These are phyloP conservation scores for Polypedilum vanderplanki DNA, from an alignment of 1,140 invertebrate genomes.

Conservation along the genomic window DNA sequence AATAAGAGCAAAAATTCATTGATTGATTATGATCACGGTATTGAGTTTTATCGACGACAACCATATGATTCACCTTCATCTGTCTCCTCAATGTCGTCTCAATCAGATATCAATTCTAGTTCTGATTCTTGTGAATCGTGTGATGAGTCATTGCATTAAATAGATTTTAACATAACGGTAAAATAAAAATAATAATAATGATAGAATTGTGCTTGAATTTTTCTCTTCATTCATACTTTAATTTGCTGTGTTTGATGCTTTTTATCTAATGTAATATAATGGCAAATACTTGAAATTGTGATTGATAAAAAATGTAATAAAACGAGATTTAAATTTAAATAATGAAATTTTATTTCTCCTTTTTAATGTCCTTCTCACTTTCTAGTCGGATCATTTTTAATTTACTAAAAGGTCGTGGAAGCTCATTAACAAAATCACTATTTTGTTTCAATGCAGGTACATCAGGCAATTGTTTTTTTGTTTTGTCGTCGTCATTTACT, in stretches of 20 bases:
- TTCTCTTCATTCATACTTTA: neutral
- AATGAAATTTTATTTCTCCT: neutral
- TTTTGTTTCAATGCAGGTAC: neutral
- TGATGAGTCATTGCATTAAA: constrained; percentile 13
- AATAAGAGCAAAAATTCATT: constrained; percentile 41
- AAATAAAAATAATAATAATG: too few relatives aligned
- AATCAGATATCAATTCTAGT: neutral
- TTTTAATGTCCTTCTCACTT: neutral
- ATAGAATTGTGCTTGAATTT: neutral
- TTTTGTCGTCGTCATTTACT: neutral
- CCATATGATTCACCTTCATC: neutral
- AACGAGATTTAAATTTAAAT: neutral
- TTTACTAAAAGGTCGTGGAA: neutral
- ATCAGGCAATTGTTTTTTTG: neutral
- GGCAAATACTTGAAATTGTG: neutral
- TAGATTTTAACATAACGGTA: neutral
- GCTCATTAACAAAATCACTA: neutral
- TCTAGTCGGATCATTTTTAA: neutral
- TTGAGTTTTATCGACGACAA: constrained; percentile 38
- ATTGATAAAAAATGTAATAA: neutral
- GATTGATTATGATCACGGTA: constrained; percentile 41
- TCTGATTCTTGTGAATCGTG: neutral
- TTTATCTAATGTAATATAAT: neutral
- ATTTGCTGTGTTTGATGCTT: neutral
- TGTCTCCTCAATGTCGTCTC: neutral